Percentiles rank a stretch among this genome's conserved stretches.
Conservation (phyloP, 2,888 invertebrate genomes). For the Archips xylosteana region DNA sequence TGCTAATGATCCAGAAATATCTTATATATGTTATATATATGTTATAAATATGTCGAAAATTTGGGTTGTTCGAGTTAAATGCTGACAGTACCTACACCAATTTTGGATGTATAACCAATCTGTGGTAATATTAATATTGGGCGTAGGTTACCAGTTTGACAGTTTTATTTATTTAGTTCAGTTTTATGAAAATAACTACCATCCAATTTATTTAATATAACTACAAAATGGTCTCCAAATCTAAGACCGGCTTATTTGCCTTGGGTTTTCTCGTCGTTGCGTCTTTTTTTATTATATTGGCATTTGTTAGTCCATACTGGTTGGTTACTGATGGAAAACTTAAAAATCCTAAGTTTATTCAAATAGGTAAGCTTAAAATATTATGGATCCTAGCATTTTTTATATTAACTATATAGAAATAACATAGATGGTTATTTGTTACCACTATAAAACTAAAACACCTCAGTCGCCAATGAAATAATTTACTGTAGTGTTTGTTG, state of each 20-base stretch:
- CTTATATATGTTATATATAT: too few species aligned
- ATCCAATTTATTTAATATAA: not conserved
- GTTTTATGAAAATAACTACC: constrained; percentile 1
- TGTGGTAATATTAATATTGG: not conserved
- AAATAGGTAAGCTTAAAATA: constrained; percentile 87
- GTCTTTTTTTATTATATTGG: constrained; percentile 90
- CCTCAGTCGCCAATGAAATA: not conserved
- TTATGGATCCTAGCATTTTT: not conserved
- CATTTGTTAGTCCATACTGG: constrained; percentile 96
- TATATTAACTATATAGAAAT: not conserved
- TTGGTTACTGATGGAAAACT: constrained; percentile 92
- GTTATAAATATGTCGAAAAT: too few species aligned
- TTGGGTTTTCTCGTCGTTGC: constrained; percentile 88
- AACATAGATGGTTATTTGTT: not conserved
- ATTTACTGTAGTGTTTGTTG: not conserved
- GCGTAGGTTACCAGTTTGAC: constrained; percentile 36
- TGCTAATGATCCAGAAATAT: too few species aligned
- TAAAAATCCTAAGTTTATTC: constrained; percentile 91
- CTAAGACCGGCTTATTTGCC: constrained; percentile 88
- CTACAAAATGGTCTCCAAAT: constrained; percentile 84
- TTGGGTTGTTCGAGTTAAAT: too few species aligned
- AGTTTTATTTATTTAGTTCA: not conserved
- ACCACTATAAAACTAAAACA: not conserved
- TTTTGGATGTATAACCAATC: too few species aligned
- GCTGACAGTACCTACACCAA: too few species aligned